Evolutionary conservation across 1,140 invertebrate species (phyloP).

Genomic region (Colletes latitarsis): DNA sequence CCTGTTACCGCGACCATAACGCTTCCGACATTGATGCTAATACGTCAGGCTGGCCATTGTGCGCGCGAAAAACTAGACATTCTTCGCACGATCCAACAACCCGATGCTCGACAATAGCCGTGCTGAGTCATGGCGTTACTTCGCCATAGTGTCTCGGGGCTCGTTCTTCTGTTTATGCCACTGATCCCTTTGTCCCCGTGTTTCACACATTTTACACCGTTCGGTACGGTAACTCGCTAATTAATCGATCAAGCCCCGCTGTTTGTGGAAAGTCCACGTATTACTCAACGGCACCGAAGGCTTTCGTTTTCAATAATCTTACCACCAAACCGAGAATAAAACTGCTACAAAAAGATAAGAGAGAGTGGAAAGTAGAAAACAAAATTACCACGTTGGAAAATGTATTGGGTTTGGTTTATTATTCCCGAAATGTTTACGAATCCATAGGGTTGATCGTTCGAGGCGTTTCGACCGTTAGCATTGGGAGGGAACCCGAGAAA

Average conservation of each 20-base stretch:
- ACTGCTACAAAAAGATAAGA: too few relatives aligned
- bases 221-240: background rate
- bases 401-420: too few relatives aligned
- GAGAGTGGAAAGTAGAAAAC: too few relatives aligned
- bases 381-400: too few relatives aligned
- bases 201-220: background rate
- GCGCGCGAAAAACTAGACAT: background rate
- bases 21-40: constrained; percentile 2
- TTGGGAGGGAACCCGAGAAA: constrained; percentile 15
- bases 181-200: constrained; percentile 4
- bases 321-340: too few relatives aligned
- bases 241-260: background rate
- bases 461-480: constrained; percentile 3
- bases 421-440: background rate
- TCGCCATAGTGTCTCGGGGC: constrained; percentile 4
- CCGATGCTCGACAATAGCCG: constrained; percentile 29
- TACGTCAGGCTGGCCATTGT: constrained; percentile 3
- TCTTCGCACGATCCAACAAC: constrained; percentile 12
- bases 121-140: constrained; percentile 37
- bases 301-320: too few relatives aligned
- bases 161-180: constrained; percentile 10
- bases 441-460: too few relatives aligned
- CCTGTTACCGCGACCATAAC: background rate
- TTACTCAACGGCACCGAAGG: too few relatives aligned
- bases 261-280: background rate